These are phyloP conservation scores for Eupithecia insigniata DNA, from an alignment of 2,888 invertebrate species.

Conservation along the genomic window DNA sequence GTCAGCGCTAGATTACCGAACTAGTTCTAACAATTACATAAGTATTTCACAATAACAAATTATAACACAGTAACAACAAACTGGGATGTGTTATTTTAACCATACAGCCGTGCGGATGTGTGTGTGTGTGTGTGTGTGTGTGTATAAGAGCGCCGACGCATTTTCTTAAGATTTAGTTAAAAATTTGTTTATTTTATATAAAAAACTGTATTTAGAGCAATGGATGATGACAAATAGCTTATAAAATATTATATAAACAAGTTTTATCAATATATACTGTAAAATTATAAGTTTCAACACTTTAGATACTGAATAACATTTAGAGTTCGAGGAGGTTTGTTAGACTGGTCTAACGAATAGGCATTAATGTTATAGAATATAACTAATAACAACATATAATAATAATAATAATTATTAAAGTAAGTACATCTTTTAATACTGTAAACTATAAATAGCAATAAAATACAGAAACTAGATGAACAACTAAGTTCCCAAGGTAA, in stretches of 20 bases:
- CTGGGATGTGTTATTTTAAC: too few species aligned
- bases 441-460: conserved; percentile 10
- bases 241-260: not conserved
- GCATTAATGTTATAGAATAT: conserved; percentile 15
- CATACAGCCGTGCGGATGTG: not conserved
- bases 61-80: too few species aligned
- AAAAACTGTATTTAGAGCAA: not conserved
- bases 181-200: not conserved
- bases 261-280: not conserved
- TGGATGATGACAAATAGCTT: not conserved
- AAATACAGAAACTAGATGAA: not conserved
- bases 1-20: not conserved
- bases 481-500: not conserved
- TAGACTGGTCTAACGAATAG: conserved; percentile 9
- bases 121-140: too few species aligned
- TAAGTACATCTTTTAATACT: conserved; percentile 27
- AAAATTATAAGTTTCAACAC: not conserved
- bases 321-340: not conserved
- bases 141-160: not conserved
- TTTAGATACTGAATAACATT: not conserved
- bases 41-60: too few species aligned
- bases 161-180: not conserved
- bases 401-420: not conserved
- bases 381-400: conserved; percentile 18
- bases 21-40: too few species aligned